Conservation (phyloP, 2,113 vertebrate species). For the Gulo gulo region DNA sequence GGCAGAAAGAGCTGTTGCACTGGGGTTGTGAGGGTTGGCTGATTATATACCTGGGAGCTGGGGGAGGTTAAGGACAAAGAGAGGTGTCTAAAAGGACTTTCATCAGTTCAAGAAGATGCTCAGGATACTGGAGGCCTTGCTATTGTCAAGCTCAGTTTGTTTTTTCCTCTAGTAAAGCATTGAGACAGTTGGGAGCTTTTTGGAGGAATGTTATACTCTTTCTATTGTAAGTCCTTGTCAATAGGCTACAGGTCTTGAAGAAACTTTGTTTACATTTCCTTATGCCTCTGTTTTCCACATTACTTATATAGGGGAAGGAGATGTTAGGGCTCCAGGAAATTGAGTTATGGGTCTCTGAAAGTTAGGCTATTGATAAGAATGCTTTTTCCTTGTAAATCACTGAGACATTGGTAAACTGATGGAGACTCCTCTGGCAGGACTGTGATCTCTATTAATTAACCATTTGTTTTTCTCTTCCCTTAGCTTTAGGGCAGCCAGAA, state of each 20-base stretch:
- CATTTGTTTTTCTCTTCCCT: not conserved
- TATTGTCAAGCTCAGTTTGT: not conserved
- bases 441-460: not conserved
- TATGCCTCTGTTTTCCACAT: not conserved
- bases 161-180: not conserved
- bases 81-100: not conserved
- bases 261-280: not conserved
- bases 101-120: not conserved
- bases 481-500: not conserved
- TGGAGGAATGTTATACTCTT: not conserved
- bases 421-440: not conserved
- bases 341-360: not conserved
- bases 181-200: not conserved
- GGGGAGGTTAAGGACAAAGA: not conserved
- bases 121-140: not conserved
- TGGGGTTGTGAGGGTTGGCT: not conserved
- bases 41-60: not conserved
- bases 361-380: not conserved
- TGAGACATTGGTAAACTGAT: not conserved
- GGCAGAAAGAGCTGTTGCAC: not conserved
- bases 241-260: not conserved
- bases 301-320: not conserved
- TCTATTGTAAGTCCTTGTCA: not conserved
- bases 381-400: not conserved
- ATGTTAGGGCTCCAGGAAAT: not conserved